Percentiles rank a stretch among this genome's conserved stretches.
phyloP scores from a whole-genome alignment of 2,797 vertebrate species.

The Falco cherrug region DNA sequence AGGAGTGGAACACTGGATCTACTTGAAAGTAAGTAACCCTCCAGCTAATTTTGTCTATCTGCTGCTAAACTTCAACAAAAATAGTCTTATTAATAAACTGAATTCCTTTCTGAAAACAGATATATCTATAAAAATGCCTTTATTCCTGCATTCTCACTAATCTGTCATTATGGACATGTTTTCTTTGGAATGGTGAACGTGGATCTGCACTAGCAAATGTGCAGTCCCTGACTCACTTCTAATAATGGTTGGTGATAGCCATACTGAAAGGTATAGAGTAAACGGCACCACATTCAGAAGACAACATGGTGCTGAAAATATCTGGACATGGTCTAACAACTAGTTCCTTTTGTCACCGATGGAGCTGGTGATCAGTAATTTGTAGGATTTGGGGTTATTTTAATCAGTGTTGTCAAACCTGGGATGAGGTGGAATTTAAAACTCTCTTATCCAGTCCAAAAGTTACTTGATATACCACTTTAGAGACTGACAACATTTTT shows the following conservation, averaged over 20 bases:
- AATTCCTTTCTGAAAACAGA: background rate
- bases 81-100: background rate
- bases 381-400: background rate
- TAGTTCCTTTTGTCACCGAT: background rate
- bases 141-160: background rate
- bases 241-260: background rate
- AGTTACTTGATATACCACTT: background rate
- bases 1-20: background rate
- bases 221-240: background rate
- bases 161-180: background rate
- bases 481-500: background rate
- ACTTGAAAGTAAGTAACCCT: conserved; percentile 4
- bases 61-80: background rate
- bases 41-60: conserved; percentile 24
- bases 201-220: background rate
- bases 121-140: background rate
- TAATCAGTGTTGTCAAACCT: background rate
- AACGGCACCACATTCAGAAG: background rate
- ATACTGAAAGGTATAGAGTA: background rate
- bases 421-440: background rate
- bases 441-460: background rate
- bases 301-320: background rate
- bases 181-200: background rate
- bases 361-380: background rate
- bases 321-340: background rate